A percentile compares a stretch with the other conserved stretches of the same genome.
Evolutionary conservation across 2,888 invertebrate genomes (phyloP).

Genomic region (Neoitamus cyanurus): DNA sequence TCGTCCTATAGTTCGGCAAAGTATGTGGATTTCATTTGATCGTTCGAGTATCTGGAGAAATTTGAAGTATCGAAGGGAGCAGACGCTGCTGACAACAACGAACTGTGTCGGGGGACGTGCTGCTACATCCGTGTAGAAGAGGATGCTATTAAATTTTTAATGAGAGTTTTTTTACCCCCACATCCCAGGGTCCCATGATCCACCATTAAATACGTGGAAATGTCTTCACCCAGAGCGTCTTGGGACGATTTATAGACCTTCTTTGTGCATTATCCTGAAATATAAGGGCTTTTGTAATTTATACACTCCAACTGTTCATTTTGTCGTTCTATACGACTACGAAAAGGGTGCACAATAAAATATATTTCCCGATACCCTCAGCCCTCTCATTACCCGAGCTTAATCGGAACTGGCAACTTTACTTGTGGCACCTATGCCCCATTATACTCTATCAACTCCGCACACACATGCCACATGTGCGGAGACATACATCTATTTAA

Average conservation of each 20-base stretch:
- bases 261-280: not conserved
- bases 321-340: not conserved
- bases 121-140: not conserved
- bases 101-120: not conserved
- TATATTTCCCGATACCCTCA: slow-evolving; percentile 30
- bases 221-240: not conserved
- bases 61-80: slow-evolving; percentile 7
- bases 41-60: not conserved
- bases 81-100: not conserved
- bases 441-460: not conserved
- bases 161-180: not conserved
- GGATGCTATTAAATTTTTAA: slow-evolving; percentile 21
- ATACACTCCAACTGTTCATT: not conserved
- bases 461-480: not conserved
- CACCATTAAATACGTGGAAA: slow-evolving; percentile 24
- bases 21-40: slow-evolving; percentile 37
- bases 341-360: slow-evolving; percentile 19
- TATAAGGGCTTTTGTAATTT: slow-evolving; percentile 8
- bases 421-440: not conserved
- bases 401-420: slow-evolving; percentile 21
- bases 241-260: slow-evolving; percentile 19
- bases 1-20: slow-evolving; percentile 29
- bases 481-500: slow-evolving; percentile 42
- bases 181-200: not conserved
- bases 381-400: not conserved